Evolutionary conservation across 2,797 vertebrate species (phyloP), one percentile per base, ranked within the genome.

Genomic region (Sciaenops ocellatus): DNA sequence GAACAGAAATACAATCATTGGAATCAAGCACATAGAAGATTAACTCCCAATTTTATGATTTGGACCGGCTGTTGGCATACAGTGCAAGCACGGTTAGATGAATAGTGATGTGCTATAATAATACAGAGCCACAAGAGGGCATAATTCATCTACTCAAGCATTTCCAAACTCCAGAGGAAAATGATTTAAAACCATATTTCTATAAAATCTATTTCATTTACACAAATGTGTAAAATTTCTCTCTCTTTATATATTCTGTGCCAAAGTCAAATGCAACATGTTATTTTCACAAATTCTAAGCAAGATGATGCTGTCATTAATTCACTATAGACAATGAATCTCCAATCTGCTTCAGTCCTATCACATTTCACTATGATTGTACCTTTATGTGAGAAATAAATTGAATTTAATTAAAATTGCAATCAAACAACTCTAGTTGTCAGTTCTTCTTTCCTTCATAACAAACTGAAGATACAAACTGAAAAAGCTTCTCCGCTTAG

Each of bases 1-100:
- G 59, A 93, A 95, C 87, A 90, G 65, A 91, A 90, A 85, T 93
- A 94, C 93, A 94, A 93, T 95, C 89, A 88, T 94, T 87, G 87
- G 64, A 91, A 89, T 79, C 28, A 55, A 91, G 85, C 85, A 91
- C 89, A 88, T 17, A 77, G 78, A 91, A 79, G 78, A 79, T 73
- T 85, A 59, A 52, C 80, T 85, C 81, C 78, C 83, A 73, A n/a
- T 84, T 78, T 30, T 66, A 69, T 68, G 79, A 69, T 82, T 77
- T 62, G 34, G 79, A 68, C 77, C 7, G 17, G 52, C 69, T 30
- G 64, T 81, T 69, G 55, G 72, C 80, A 50, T 24, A 85, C 82
- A 87, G 74, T 82, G 84, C 83, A 83, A 91, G 79, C 89, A 85
- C 85, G 75, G 78, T 65, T 44, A 63, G 38, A 84, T 78, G 73